Percentiles rank a stretch among this genome's conserved stretches.
Conservation (phyloP, 2,888 invertebrate genomes). For the Sialis lutaria region DNA sequence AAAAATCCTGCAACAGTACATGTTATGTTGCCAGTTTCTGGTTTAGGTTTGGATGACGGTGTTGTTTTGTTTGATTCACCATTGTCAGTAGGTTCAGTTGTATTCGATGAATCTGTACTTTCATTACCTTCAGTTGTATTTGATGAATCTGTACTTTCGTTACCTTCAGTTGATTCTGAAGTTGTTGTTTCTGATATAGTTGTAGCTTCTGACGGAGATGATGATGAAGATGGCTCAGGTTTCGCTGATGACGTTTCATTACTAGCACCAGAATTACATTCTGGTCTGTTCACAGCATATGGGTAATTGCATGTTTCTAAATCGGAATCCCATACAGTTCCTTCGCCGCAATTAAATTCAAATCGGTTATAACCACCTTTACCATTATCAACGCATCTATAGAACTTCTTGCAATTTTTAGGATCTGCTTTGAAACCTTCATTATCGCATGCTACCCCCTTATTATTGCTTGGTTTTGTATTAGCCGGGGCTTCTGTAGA, state of each 20-base stretch:
- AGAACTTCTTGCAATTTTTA: conserved; percentile 36
- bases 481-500: neutral
- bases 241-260: neutral
- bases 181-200: conserved; percentile 4
- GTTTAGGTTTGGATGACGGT: conserved; percentile 2
- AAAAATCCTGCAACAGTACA: conserved; percentile 18
- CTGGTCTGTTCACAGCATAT: conserved; percentile 20
- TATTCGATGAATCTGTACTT: conserved; percentile 5
- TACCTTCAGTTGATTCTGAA: conserved; percentile 1
- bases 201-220: conserved; percentile 6
- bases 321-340: conserved; percentile 38
- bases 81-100: neutral
- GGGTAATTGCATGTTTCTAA: conserved; percentile 36
- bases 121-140: conserved; percentile 3
- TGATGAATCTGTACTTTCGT: conserved; percentile 2
- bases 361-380: conserved; percentile 27
- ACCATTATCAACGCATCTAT: conserved; percentile 31
- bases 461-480: conserved; percentile 10
- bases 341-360: conserved; percentile 34
- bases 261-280: conserved; percentile 9
- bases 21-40: conserved; percentile 11
- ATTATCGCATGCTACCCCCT: conserved; percentile 24
- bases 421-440: conserved; percentile 47
- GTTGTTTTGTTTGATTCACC: neutral
- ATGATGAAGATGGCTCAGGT: conserved; percentile 6